These are phyloP conservation scores for Acestrorhynchus altus DNA, from an alignment of 2,797 vertebrate genomes.

Conservation along the genomic window DNA sequence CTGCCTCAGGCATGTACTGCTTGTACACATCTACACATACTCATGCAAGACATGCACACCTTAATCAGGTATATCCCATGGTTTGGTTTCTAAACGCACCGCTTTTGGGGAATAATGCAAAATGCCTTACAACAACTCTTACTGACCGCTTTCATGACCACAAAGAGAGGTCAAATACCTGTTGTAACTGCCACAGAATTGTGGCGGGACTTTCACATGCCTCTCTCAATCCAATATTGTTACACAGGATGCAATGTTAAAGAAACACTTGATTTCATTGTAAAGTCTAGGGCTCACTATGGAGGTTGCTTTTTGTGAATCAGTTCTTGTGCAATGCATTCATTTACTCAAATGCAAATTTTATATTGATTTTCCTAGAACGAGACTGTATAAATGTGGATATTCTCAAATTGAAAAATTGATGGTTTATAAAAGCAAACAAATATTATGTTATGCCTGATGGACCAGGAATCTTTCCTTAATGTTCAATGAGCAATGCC, in stretches of 20 bases:
- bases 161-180: neutral
- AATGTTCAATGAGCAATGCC: neutral
- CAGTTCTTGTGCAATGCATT: constrained; percentile 20
- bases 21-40: constrained; percentile 9
- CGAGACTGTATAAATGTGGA: constrained; percentile 17
- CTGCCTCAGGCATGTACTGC: constrained; percentile 17
- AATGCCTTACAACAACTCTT: constrained; percentile 29
- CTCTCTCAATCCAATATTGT: constrained; percentile 28
- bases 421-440: constrained; percentile 1
- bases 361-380: constrained; percentile 5
- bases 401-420: constrained; percentile 18
- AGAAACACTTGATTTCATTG: constrained; percentile 13
- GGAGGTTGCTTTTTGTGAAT: neutral
- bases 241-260: constrained; percentile 25
- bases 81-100: constrained; percentile 32
- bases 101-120: constrained; percentile 38
- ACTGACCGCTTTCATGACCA: constrained; percentile 3
- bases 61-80: constrained; percentile 23
- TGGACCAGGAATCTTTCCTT: neutral
- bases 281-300: constrained; percentile 15
- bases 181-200: neutral
- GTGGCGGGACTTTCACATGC: neutral
- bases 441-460: neutral
- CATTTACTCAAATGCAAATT: constrained; percentile 5
- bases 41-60: constrained; percentile 16